Conservation (phyloP, 2,888 invertebrate species). For the Tupiocoris notatus region DNA sequence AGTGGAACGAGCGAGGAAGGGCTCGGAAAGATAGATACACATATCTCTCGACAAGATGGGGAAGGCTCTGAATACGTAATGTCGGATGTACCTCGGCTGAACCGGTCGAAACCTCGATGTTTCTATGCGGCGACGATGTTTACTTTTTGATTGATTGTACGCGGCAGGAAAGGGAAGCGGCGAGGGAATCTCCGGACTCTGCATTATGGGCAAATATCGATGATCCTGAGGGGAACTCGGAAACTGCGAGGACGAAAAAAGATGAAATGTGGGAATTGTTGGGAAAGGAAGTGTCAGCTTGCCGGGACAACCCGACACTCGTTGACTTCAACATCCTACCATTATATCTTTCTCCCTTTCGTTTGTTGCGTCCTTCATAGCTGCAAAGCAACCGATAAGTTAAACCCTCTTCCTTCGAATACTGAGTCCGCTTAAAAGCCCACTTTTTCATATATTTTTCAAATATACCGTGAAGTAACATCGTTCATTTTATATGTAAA, state of each 20-base stretch:
- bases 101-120: no score
- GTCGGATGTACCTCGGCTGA: no score
- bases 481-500: no score
- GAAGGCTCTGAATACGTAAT: background rate
- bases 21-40: background rate
- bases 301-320: background rate
- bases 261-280: background rate
- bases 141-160: constrained; percentile 13
- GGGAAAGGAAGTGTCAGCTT: background rate
- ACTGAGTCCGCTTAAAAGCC: no score
- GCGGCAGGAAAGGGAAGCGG: background rate
- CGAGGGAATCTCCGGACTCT: background rate
- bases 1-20: background rate
- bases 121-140: background rate
- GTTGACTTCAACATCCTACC: background rate
- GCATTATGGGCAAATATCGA: constrained; percentile 6
- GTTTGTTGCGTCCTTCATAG: background rate
- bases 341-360: background rate
- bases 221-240: background rate
- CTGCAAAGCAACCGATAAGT: background rate
- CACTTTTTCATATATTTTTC: no score
- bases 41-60: constrained; percentile 4
- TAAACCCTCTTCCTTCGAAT: no score
- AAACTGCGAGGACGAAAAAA: background rate
- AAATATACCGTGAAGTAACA: no score